phyloP scores from a whole-genome alignment of 2,113 vertebrate species.

The Numida meleagris region DNA sequence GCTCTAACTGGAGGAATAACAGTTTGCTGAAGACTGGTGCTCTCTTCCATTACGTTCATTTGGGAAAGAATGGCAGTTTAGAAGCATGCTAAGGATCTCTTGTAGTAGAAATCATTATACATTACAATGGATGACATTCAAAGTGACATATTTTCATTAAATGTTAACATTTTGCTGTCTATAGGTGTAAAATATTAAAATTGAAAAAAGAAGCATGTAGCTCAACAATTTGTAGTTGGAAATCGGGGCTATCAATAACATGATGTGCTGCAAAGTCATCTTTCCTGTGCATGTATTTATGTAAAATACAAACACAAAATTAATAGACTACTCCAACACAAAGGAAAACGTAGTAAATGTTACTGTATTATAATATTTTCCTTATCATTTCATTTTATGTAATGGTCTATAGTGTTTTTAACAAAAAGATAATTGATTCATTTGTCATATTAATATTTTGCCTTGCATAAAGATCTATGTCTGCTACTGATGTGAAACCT shows the following conservation, averaged over 20 bases:
- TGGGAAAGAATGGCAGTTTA: background rate
- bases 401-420: background rate
- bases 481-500: background rate
- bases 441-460: background rate
- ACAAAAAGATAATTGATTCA: background rate
- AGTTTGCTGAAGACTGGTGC: background rate
- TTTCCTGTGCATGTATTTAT: background rate
- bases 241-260: background rate
- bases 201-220: background rate
- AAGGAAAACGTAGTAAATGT: too few species aligned
- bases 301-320: background rate
- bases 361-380: background rate
- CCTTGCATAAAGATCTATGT: background rate
- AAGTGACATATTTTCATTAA: background rate
- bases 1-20: background rate
- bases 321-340: background rate
- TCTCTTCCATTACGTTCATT: background rate
- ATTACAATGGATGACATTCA: background rate
- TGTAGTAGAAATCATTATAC: background rate
- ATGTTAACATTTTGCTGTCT: background rate
- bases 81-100: background rate
- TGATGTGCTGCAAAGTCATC: background rate
- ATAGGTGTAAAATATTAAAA: background rate
- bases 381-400: background rate
- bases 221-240: background rate